phyloP scores from a whole-genome alignment of 2,888 invertebrate species.

The Lobophora halterata region DNA sequence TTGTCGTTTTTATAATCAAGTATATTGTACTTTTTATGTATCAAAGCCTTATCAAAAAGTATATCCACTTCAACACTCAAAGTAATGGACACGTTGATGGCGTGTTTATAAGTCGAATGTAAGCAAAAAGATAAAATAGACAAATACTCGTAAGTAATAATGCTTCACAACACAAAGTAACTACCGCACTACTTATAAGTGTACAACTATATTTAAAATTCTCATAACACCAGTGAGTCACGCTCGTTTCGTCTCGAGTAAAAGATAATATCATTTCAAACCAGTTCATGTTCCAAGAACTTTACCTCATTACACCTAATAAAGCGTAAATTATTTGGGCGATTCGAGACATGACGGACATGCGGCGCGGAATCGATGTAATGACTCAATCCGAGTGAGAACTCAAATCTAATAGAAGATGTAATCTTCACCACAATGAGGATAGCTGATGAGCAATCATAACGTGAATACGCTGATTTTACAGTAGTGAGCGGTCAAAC shows the following conservation, averaged over 20 bases:
- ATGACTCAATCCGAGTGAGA: conserved; percentile 51
- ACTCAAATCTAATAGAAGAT: conserved; percentile 42
- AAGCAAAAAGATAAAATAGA: too few species aligned
- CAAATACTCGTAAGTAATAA: too few species aligned
- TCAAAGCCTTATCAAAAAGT: too few species aligned
- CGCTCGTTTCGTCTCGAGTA: conserved; percentile 37
- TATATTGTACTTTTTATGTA: too few species aligned
- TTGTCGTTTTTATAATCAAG: too few species aligned
- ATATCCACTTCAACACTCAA: too few species aligned
- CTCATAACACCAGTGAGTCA: conserved; percentile 44
- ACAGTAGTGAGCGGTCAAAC: conserved; percentile 43
- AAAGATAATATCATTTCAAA: conserved; percentile 40
- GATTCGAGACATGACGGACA: conserved; percentile 32
- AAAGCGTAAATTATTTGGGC: conserved; percentile 39
- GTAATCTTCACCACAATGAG: conserved; percentile 64
- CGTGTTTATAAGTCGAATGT: too few species aligned
- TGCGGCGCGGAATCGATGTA: conserved; percentile 34
- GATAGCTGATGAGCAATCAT: conserved; percentile 53
- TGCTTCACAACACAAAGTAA: background rate
- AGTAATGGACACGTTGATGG: too few species aligned
- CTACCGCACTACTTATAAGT: too few species aligned
- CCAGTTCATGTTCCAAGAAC: conserved; percentile 44
- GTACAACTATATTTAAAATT: conserved; percentile 20
- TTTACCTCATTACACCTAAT: conserved; percentile 35
- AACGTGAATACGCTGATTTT: conserved; percentile 54